Conservation (phyloP, 2,888 invertebrate species). For the Geotrupes spiniger region DNA sequence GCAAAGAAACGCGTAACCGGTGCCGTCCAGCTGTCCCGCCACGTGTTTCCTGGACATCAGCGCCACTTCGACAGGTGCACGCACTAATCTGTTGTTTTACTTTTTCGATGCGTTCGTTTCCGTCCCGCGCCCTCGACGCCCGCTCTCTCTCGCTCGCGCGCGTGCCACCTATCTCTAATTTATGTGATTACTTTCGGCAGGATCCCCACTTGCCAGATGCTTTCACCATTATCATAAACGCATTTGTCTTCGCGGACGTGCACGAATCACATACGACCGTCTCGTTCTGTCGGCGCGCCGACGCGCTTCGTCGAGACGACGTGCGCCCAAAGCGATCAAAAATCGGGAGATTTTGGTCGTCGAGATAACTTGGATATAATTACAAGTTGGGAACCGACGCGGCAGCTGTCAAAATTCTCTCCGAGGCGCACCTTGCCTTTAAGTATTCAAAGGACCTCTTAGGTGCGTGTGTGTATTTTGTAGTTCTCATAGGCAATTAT, state of each 20-base stretch:
- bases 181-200: slow-evolving; percentile 25
- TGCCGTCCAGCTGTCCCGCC: slow-evolving; percentile 36
- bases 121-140: slow-evolving; percentile 3
- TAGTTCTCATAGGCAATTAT: neutral
- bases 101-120: slow-evolving; percentile 17
- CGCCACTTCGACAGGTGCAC: slow-evolving; percentile 33
- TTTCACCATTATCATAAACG: slow-evolving; percentile 2
- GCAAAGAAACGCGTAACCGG: slow-evolving; percentile 11
- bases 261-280: neutral
- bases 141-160: slow-evolving; percentile 11
- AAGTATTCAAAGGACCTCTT: slow-evolving; percentile 9
- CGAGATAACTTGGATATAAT: slow-evolving; percentile 15
- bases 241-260: too few species aligned
- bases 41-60: slow-evolving; percentile 38
- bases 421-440: slow-evolving; percentile 15
- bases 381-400: slow-evolving; percentile 8
- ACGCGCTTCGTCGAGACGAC: neutral
- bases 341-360: slow-evolving; percentile 13
- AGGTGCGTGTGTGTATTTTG: neutral
- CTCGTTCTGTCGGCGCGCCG: neutral
- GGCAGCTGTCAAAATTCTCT: slow-evolving; percentile 20
- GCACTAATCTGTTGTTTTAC: slow-evolving; percentile 27
- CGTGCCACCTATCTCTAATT: slow-evolving; percentile 29
- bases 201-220: slow-evolving; percentile 28
- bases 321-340: neutral